These are phyloP conservation scores for Andrena fulva DNA, from an alignment of 2,888 invertebrate species.

Conservation along the genomic window DNA sequence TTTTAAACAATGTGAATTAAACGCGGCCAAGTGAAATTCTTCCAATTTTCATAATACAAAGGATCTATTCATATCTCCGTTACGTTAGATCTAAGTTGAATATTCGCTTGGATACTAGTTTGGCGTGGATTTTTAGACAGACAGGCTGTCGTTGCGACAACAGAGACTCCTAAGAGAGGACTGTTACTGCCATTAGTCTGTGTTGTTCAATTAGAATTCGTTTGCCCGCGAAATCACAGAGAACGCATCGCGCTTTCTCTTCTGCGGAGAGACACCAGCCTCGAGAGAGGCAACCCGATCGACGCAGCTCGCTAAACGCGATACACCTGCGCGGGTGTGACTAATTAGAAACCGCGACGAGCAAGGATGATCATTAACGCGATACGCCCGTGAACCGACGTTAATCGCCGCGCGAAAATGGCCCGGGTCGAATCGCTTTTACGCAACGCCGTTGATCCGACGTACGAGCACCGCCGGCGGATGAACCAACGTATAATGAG, in stretches of 20 bases:
- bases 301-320: conserved; percentile 60
- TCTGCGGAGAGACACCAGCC: conserved; percentile 47
- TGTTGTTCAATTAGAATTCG: conserved; percentile 50
- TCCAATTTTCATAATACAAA: no score
- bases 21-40: no score
- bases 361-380: conserved; percentile 46
- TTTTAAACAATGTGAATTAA: no score
- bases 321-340: conserved; percentile 71
- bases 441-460: conserved; percentile 40
- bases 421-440: conserved; percentile 40
- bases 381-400: conserved; percentile 21
- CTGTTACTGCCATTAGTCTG: background rate
- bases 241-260: conserved; percentile 63
- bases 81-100: no score
- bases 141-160: no score
- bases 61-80: no score
- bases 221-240: conserved; percentile 58
- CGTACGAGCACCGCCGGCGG: conserved; percentile 14
- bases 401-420: conserved; percentile 37
- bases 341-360: conserved; percentile 63
- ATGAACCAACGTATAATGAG: conserved; percentile 55
- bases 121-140: no score
- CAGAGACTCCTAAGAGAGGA: background rate
- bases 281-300: conserved; percentile 69
- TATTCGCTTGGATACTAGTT: no score